Evolutionary conservation across 2,113 vertebrate species (phyloP).

Genomic region (Esox niger): DNA sequence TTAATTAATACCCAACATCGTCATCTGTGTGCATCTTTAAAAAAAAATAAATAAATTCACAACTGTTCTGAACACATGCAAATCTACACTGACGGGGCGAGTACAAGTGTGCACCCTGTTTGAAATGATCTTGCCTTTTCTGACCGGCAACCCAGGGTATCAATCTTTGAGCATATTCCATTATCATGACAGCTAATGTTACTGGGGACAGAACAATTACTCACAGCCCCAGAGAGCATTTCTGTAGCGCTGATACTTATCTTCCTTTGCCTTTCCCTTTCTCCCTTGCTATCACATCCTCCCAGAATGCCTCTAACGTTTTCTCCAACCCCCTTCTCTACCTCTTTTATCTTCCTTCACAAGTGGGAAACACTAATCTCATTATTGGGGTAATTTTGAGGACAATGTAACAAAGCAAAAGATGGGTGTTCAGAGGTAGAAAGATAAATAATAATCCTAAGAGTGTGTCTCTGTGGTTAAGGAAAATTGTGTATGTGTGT

Average conservation of each 20-base stretch:
- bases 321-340: conserved; percentile 22
- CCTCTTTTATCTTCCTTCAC: conserved; percentile 38
- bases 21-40: neutral
- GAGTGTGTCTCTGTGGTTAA: neutral
- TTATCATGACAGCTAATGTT: conserved; percentile 74
- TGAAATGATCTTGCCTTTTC: conserved; percentile 59
- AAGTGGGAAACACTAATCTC: conserved; percentile 72
- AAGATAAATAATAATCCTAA: neutral
- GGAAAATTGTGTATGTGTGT: neutral
- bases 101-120: conserved; percentile 22
- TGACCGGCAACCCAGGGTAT: conserved; percentile 50
- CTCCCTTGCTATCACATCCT: conserved; percentile 70
- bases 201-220: conserved; percentile 72
- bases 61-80: neutral
- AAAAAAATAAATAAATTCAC: no score
- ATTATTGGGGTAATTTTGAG: conserved; percentile 80
- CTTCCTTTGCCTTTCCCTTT: conserved; percentile 52
- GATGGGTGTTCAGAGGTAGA: conserved; percentile 25
- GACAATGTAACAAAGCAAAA: conserved; percentile 69
- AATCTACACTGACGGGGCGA: neutral
- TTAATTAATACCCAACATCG: neutral
- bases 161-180: conserved; percentile 71
- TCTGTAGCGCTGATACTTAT: conserved; percentile 74
- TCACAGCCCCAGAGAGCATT: conserved; percentile 70
- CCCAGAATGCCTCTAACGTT: conserved; percentile 64